These are phyloP conservation scores for Semnopithecus entellus DNA, from an alignment of 2,113 vertebrate genomes.

Conservation along the genomic window DNA sequence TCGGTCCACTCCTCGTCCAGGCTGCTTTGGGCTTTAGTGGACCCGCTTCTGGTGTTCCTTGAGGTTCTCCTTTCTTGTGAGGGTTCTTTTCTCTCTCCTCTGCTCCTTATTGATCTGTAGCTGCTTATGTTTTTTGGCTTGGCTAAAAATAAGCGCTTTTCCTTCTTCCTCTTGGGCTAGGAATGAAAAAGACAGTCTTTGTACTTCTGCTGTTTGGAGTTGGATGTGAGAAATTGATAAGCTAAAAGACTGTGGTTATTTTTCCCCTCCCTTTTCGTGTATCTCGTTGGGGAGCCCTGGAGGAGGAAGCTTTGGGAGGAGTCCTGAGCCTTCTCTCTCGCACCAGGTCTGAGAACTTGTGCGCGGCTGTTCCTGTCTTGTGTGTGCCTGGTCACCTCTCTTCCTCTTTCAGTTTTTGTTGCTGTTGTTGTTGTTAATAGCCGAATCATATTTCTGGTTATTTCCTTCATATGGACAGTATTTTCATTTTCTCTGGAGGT, in stretches of 20 bases:
- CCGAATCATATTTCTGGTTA: background rate
- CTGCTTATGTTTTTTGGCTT: background rate
- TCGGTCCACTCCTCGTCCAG: background rate
- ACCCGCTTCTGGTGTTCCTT: background rate
- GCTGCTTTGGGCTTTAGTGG: accelerated
- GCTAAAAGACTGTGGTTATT: background rate
- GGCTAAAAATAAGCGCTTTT: background rate
- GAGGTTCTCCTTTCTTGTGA: background rate
- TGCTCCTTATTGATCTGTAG: background rate
- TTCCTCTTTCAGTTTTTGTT: background rate
- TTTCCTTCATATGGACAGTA: background rate
- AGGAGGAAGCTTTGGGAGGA: background rate
- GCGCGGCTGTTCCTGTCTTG: accelerated
- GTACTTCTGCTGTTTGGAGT: background rate
- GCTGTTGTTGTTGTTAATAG: background rate
- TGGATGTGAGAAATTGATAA: background rate
- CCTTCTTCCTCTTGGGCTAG: background rate
- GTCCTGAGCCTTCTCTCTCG: background rate
- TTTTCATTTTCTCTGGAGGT: background rate
- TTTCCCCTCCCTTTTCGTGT: background rate
- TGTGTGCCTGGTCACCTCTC: background rate
- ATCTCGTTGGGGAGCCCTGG: background rate
- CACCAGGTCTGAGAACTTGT: background rate
- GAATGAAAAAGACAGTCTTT: background rate
- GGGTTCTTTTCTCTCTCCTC: background rate